Evolutionary conservation across 2,113 vertebrate genomes (phyloP), one percentile per base, ranked within the genome.

Genomic region (Neopipo cinnamomea): DNA sequence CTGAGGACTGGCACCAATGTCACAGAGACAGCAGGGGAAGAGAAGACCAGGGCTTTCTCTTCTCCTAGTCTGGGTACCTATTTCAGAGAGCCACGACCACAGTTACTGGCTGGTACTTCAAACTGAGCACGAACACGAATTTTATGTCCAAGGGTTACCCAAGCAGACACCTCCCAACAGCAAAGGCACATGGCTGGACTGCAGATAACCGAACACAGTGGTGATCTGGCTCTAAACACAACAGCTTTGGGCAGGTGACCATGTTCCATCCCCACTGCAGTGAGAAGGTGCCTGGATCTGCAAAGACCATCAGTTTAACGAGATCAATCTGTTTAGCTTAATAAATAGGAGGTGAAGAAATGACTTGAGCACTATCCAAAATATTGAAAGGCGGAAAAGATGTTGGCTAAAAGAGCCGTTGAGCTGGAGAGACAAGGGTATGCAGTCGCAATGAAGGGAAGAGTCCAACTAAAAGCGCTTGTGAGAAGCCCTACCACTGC

Each of bases 271-370:
- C 73, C 80, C 52, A 13, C 9, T 1, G 10, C 88, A 63, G 63
- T 21, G 39, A 77, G 59, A 74, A 90, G 30, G 47, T 52, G 67
- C 59, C 67, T 70, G 61, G 42, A 67, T 37, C 75, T 77, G 72
- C 81, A 90, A 86, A 74, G 58, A 61, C 35, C 88, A 77, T 83
- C 78, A 74, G 72, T 25, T 61, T 81, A 93, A 86, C 6, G 1
- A 90, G 88, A 85, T 83, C 85, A 42, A 20, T 81, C 78, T 37
- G 50, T 83, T 94, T 35, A 74, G 75, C 47, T 94, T 96, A 95
- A 96, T 88, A 73, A 96, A 96, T 56, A 90, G 92, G 53, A 94
- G 88, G 56, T n/a, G 68, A 86, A 94, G 76, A 90, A 93, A 93
- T 47, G 8, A 86, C 76, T 95, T 95, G 93, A 96, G 91, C 72